Percentiles rank a stretch among this genome's conserved stretches.
Conservation (phyloP, 2,797 vertebrate species). For the Heliangelus exortis region DNA sequence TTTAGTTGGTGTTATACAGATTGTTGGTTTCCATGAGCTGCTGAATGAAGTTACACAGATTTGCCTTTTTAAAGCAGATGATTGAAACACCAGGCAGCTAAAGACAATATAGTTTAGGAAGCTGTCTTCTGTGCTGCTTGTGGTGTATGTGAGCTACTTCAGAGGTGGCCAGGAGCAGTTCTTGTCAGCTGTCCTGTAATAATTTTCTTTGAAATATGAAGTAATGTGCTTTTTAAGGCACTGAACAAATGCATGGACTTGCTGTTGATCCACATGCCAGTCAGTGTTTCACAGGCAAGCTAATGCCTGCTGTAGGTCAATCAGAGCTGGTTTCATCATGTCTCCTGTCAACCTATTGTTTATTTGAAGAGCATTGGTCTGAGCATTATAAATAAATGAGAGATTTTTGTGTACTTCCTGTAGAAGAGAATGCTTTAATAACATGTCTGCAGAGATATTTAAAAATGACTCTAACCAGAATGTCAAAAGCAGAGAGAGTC, state of each 20-base stretch:
- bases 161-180: neutral
- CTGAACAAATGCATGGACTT: neutral
- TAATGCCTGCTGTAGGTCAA: accelerated
- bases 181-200: neutral
- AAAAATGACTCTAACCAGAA: neutral
- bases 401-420: accelerated
- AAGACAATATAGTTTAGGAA: neutral
- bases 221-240: neutral
- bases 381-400: accelerated
- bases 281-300: neutral
- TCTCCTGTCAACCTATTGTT: neutral
- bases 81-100: neutral
- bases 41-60: neutral
- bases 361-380: neutral
- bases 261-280: neutral
- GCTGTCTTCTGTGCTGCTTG: neutral
- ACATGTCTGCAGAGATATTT: neutral
- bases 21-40: neutral
- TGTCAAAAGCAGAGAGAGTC: neutral
- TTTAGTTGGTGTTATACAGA: neutral
- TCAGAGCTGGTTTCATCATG: neutral
- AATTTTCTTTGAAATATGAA: neutral
- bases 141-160: neutral
- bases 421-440: neutral
- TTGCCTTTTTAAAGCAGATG: neutral